phyloP scores from a whole-genome alignment of 2,113 vertebrate genomes.

The Athene noctua region DNA sequence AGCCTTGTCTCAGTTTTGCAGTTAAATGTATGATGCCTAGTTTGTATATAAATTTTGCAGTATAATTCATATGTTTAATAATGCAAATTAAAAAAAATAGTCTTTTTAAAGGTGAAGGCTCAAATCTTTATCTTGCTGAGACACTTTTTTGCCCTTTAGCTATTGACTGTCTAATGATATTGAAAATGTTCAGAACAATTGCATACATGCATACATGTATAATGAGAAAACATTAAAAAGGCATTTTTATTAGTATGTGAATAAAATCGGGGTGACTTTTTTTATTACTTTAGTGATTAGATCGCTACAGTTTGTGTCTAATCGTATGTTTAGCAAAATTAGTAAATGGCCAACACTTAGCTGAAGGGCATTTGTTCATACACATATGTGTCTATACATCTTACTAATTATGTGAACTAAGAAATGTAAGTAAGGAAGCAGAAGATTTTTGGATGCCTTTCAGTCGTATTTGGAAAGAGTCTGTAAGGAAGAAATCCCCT shows the following conservation, averaged over 20 bases:
- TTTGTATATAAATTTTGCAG: not conserved
- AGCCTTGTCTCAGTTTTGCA: not conserved
- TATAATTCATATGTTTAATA: not conserved
- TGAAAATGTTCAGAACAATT: not conserved
- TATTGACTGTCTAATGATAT: not conserved
- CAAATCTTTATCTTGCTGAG: not conserved
- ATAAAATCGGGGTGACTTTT: not conserved
- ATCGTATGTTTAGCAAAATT: not conserved
- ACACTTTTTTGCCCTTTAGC: not conserved
- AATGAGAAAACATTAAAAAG: not conserved
- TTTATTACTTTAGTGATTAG: not conserved
- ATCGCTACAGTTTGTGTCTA: not conserved
- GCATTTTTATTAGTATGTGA: not conserved
- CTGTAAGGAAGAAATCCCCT: not conserved
- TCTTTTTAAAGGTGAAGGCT: not conserved
- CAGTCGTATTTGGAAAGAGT: not conserved
- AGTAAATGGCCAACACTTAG: not conserved
- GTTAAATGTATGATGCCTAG: not conserved
- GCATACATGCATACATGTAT: not conserved
- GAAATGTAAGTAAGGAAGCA: not conserved
- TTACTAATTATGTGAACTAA: not conserved
- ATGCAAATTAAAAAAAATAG: not conserved
- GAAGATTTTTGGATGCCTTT: not conserved
- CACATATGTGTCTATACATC: rapidly evolving
- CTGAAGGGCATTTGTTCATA: not conserved